Conservation (phyloP, 1,140 invertebrate species). For the Fopius arisanus region DNA sequence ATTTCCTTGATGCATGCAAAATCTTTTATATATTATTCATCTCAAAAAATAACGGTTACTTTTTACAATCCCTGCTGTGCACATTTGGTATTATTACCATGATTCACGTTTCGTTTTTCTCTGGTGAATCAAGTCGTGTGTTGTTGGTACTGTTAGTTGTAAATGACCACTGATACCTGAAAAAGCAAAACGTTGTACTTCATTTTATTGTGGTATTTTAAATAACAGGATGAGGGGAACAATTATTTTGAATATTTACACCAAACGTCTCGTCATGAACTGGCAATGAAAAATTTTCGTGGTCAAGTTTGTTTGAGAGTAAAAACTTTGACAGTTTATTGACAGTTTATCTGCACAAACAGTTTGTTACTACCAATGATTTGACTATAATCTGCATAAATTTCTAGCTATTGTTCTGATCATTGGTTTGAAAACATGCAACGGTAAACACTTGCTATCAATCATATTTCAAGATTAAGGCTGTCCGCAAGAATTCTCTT, state of each 20-base stretch:
- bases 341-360: no score
- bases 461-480: no score
- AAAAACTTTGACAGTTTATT: no score
- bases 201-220: neutral
- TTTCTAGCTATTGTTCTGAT: no score
- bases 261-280: neutral
- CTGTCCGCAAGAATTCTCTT: no score
- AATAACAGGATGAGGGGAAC: neutral
- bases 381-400: no score
- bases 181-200: neutral
- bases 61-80: constrained; percentile 4
- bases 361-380: no score
- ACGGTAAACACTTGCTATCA: no score
- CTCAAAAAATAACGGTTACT: constrained; percentile 20
- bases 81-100: constrained; percentile 17
- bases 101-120: constrained; percentile 6
- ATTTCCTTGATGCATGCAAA: neutral
- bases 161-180: neutral
- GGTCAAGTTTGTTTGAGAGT: no score
- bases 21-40: constrained; percentile 14
- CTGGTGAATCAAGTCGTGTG: neutral
- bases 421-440: no score
- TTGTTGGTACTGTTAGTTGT: neutral
- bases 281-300: neutral
- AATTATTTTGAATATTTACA: neutral